Percentiles rank a stretch among this genome's conserved stretches.
These are phyloP conservation scores for Apomyelois bistriatella DNA, from an alignment of 2,888 invertebrate species.

Conservation along the genomic window DNA sequence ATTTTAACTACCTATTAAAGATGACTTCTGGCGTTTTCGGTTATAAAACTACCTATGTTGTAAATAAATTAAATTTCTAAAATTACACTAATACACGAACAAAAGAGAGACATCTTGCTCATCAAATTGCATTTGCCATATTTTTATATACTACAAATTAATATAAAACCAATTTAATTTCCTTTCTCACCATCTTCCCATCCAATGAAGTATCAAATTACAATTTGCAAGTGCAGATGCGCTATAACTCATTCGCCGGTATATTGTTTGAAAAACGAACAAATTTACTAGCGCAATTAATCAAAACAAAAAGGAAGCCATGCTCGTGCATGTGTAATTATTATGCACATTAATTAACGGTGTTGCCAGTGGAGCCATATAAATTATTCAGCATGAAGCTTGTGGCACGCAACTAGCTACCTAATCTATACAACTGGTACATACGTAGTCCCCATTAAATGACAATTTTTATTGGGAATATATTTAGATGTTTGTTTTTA, in stretches of 20 bases:
- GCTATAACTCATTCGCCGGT: conserved; percentile 15
- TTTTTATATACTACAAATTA: too few species aligned
- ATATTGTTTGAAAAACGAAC: conserved; percentile 50
- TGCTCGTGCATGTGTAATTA: conserved; percentile 72
- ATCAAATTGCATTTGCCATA: too few species aligned
- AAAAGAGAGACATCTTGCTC: too few species aligned
- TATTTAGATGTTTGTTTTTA: background rate
- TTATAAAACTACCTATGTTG: too few species aligned
- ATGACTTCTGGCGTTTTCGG: too few species aligned
- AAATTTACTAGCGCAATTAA: conserved; percentile 72
- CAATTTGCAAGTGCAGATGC: conserved; percentile 7
- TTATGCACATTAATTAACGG: conserved; percentile 77
- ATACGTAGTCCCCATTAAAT: background rate
- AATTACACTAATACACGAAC: too few species aligned
- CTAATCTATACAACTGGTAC: conserved; percentile 25
- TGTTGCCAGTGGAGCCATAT: conserved; percentile 45
- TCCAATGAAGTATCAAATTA: conserved; percentile 11
- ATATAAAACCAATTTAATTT: background rate
- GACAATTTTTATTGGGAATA: background rate
- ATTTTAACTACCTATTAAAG: too few species aligned
- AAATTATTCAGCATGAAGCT: conserved; percentile 58
- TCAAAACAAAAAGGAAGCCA: conserved; percentile 77
- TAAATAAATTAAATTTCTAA: too few species aligned
- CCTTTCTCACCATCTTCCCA: background rate
- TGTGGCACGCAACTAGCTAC: conserved; percentile 53